Base-by-base conservation (phyloP, 1,140 invertebrate genomes). In the Leptonema lineaticorne region DNA sequence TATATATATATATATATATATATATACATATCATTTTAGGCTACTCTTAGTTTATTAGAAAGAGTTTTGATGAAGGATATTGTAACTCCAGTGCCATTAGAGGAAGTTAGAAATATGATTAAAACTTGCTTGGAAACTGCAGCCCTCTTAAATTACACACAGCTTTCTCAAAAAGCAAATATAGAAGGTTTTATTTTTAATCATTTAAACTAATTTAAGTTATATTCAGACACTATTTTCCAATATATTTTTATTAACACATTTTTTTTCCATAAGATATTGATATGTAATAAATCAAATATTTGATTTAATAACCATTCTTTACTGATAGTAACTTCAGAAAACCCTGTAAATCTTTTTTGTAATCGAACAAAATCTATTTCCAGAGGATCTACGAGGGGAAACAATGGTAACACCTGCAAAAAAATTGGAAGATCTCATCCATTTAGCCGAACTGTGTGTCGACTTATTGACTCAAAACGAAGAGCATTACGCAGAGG, bases 401-500 rank as follows among this genome's bases (percentile, higher is more conserved):
- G 93, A 95, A 77, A 87, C 89, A 50, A 88, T 90, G 75, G 89
- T 91, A 41, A 87, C 92, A 50, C 89, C 94, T 1, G 88, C 88
- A 41, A 94, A 93, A 81, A 96, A 97, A 78, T 85, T 99, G 14
- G 96, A 99, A 78, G 96, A 99, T 80, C 86, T 99, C 16, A 97
- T 98, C 76, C 95, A 95, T 78, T 86, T 99, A 57, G 95, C 97
- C 14, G 97, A 99, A 78, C 85, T 99, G 8, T 99, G 97, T 82
- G 97, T 99, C 37, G 97, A 99, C 81, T 86, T 99, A 9, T 83
- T 99, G 46, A 97, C 99, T 79, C 97, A 99, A 82, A 99, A 99
- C 78, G 97, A 99, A 84, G 97, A 99, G 81, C 96, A 99, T 82
- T 98, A 99, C 84, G 96, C 96, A 69, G 97, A 99, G 94, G 97